Evolutionary conservation across 92 coral and sea anemone species (phyloP), one percentile per base, ranked within the genome.

Genomic region (Muricea muricata): DNA sequence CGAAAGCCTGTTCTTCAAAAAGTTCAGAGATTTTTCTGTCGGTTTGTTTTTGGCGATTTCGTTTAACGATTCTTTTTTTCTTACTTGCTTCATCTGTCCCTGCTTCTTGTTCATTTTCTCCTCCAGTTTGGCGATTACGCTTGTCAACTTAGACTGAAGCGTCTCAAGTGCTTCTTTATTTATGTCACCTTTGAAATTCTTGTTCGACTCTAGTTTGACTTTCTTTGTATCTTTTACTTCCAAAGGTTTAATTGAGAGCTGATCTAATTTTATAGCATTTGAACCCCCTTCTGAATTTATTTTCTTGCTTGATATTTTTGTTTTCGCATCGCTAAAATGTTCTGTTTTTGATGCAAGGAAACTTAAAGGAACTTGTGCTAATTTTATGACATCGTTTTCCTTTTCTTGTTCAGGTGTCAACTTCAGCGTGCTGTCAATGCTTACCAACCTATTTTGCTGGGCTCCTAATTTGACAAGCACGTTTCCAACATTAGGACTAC

Each of bases 81-180:
- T 24, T 13, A 17, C 32, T 60, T 46, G 68, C 4, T 50, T 32
- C 79, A 35, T 21, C 30, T 6, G 56, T 52, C 81, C 81, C 31
- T 76, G 42, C 41, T 78, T 34, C 71, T 55, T 56, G 7, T 58
- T 56, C 11, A 78, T 56, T 37, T 28, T 78, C 11, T n/a, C 83
- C 35, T 78, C 83, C 71, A 78, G 14, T 39, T 78, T 78, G 25
- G 83, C 33, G 55, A 78, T 78, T 29, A 78, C 58, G 39, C 25
- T 58, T 29, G 83, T 78, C 20, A 78, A 45, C 32, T 37, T 78
- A 8, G 63, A 63, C 23, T 78, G 83, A 17, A 78, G 54, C 1
- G 50, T 54, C 23, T 78, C 33, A 11, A 78, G 45, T 20, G 83
- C 58, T 37, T 58, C 71, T 78, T 58, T 65, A 9, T 76, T 35